A percentile compares a stretch with the other conserved stretches of the same genome.
These are phyloP conservation scores for Bombus turneri DNA, from an alignment of 1,140 invertebrate species.

Conservation along the genomic window DNA sequence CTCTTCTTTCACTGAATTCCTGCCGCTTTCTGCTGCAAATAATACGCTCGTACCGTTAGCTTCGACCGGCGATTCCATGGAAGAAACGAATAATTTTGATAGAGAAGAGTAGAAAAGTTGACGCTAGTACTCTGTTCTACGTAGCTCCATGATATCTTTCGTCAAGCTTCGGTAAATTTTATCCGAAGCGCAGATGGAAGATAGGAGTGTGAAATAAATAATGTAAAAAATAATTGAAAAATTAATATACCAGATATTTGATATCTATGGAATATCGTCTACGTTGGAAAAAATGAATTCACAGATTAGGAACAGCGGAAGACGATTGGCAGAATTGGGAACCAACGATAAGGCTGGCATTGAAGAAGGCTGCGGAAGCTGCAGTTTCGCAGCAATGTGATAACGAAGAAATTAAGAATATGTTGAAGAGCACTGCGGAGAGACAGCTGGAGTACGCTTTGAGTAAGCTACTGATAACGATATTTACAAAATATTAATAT, in stretches of 20 bases:
- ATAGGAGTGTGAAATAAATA: too few relatives aligned
- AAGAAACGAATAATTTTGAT: neutral
- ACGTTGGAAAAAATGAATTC: too few relatives aligned
- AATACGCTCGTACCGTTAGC: too few relatives aligned
- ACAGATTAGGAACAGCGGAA: conserved; percentile 71
- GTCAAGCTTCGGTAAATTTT: neutral
- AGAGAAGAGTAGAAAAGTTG: neutral
- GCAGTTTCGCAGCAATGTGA: conserved; percentile 67
- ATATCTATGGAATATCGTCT: too few relatives aligned
- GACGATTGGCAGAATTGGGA: conserved; percentile 73
- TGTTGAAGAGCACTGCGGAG: conserved; percentile 75
- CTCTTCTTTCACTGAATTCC: neutral
- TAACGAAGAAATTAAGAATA: conserved; percentile 69
- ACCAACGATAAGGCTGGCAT: conserved; percentile 60
- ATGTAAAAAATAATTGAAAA: too few relatives aligned
- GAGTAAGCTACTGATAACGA: conserved; percentile 61
- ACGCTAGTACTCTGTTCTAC: too few relatives aligned
- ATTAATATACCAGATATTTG: too few relatives aligned
- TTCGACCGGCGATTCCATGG: too few relatives aligned
- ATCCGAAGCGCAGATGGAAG: neutral
- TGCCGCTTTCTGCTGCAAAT: neutral
- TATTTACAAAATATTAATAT: neutral
- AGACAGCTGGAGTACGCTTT: conserved; percentile 77
- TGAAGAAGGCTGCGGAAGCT: conserved; percentile 70
- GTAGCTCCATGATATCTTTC: too few relatives aligned